phyloP scores from a whole-genome alignment of 2,113 vertebrate species.

The Zootoca vivipara region DNA sequence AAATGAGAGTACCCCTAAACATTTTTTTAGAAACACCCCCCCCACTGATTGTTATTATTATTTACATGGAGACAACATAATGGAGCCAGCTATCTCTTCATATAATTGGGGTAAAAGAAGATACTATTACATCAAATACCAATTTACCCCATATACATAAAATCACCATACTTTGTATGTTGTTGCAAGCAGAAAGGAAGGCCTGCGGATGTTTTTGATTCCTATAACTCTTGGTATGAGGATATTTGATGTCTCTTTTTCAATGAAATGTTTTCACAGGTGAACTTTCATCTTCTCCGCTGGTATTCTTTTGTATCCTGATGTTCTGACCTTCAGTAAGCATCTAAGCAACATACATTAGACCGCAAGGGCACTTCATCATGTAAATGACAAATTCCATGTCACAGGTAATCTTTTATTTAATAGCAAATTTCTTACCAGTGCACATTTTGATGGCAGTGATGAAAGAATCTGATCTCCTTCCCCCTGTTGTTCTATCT shows the following conservation, averaged over 20 bases:
- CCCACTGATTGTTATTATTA: too few species aligned
- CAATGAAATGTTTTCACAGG: constrained; percentile 42
- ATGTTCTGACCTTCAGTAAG: constrained; percentile 50
- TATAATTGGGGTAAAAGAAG: neutral
- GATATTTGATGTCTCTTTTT: constrained; percentile 42
- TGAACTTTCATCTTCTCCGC: constrained; percentile 55
- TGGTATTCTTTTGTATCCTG: constrained; percentile 35
- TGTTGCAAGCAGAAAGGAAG: constrained; percentile 16
- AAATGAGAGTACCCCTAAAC: too few species aligned
- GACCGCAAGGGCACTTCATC: constrained; percentile 50
- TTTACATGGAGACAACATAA: neutral
- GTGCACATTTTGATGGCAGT: constrained; percentile 49
- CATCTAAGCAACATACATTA: constrained; percentile 46
- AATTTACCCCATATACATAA: neutral
- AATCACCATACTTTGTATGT: constrained; percentile 26
- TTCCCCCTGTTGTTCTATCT: constrained; percentile 37
- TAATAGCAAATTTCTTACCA: constrained; percentile 52
- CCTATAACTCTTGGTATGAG: constrained; percentile 42
- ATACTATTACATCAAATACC: neutral
- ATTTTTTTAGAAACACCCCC: too few species aligned
- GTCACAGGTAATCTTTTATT: constrained; percentile 54
- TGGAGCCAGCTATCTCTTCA: neutral
- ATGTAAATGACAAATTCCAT: constrained; percentile 49
- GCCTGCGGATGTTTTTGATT: constrained; percentile 38
- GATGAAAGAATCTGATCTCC: constrained; percentile 54